Evolutionary conservation across 2,113 vertebrate genomes (phyloP), one percentile per base, ranked within the genome.

Genomic region (Redunca redunca): DNA sequence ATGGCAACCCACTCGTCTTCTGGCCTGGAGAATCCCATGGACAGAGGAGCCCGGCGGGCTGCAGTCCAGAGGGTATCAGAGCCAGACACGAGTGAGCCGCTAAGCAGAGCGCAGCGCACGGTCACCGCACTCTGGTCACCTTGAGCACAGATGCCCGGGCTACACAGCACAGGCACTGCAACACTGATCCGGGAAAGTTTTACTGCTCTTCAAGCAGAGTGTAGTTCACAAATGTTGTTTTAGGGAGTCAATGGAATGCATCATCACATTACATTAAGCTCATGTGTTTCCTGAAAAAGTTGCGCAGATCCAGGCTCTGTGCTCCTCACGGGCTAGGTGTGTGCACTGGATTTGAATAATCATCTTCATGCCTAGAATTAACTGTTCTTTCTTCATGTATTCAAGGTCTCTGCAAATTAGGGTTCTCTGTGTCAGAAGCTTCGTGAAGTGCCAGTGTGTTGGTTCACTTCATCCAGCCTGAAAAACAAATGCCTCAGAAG

Each of bases 341-440:
- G 3, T 3, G 7, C 26, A n/a, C 17, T 67, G 81, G 55, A n/a
- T 89, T 52, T 89, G 85, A 93, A 74, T 80, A 74, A 85, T 91
- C 64, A 53, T 19, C 23, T 96, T 90, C 28, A 77, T 74, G 43
- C 93, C 95, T 2, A 14, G 43, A 96, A 91, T 62, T 80, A 92
- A 87, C 91, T 85, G 36, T 80, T 64, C 58, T 60, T 87, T 84
- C 55, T 50, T 52, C 30, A 86, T 33, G 93, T 91, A 60, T 71
- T 36, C 77, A 57, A 95, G 88, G 92, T 92, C 88, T 95, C 91
- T 78, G 12, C 33, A 80, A 78, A 80, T 91, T 96, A 97, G 12
- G 23, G 46, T 93, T 96, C 88, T 89, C 2, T 57, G 36, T 92
- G 46, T 98, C 80, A 77, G 67, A 90, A 92, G 46, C 60, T 92